These are phyloP conservation scores for Drosophila dives DNA, from an alignment of 2,888 invertebrate genomes.

Conservation along the genomic window DNA sequence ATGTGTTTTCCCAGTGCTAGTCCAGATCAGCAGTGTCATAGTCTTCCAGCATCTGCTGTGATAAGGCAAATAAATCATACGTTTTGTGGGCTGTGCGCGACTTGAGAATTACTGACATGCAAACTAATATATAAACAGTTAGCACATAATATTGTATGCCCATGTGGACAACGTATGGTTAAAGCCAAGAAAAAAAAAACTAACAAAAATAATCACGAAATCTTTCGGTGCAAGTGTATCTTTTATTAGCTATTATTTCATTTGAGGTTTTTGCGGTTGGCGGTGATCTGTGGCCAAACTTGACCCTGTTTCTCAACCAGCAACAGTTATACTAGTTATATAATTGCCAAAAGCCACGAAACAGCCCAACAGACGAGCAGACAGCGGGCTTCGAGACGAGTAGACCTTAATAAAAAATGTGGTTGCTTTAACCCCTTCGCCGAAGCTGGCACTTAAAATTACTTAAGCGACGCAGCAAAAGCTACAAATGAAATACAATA, in stretches of 20 bases:
- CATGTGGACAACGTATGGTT: background rate
- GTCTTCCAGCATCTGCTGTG: slow-evolving; percentile 21
- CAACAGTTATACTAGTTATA: slow-evolving; percentile 59
- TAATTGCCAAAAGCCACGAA: slow-evolving; percentile 63
- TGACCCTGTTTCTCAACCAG: slow-evolving; percentile 70
- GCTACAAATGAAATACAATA: slow-evolving; percentile 21
- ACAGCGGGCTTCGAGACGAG: slow-evolving; percentile 9
- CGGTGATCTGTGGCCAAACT: slow-evolving; percentile 67
- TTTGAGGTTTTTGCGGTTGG: slow-evolving; percentile 41
- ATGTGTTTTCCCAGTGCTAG: slow-evolving; percentile 39
- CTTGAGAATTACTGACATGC: background rate
- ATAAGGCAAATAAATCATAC: slow-evolving; percentile 43
- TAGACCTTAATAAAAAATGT: slow-evolving; percentile 40
- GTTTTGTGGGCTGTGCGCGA: slow-evolving; percentile 8
- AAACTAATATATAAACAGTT: background rate
- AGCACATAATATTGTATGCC: background rate
- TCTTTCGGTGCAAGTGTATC: slow-evolving; percentile 25
- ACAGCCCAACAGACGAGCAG: slow-evolving; percentile 19
- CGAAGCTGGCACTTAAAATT: slow-evolving; percentile 60
- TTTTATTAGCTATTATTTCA: slow-evolving; percentile 52
- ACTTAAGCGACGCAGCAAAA: slow-evolving; percentile 43
- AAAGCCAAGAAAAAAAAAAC: background rate
- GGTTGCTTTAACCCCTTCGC: slow-evolving; percentile 64
- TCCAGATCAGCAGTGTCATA: slow-evolving; percentile 6
- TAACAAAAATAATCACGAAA: background rate